A percentile compares a stretch with the other conserved stretches of the same genome.
Evolutionary conservation across 2,888 invertebrate genomes (phyloP).

Genomic region (Heliconius ismenius): DNA sequence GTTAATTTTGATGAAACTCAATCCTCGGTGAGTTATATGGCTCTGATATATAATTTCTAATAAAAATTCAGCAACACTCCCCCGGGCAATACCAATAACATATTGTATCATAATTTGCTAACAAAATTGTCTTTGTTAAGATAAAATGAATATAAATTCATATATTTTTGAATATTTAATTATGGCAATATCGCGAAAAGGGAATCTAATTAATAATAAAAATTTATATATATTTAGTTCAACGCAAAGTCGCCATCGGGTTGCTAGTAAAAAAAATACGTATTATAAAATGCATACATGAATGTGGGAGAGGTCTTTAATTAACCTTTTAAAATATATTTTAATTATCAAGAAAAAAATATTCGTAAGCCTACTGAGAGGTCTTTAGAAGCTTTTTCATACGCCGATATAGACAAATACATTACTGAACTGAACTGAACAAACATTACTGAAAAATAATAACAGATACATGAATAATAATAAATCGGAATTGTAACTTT

Average conservation of each 20-base stretch:
- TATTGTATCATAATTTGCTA: constrained; percentile 16
- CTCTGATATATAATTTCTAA: constrained; percentile 34
- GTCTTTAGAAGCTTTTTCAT: not conserved
- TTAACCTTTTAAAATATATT: constrained; percentile 1
- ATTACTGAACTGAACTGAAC: no score
- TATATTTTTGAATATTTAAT: no score
- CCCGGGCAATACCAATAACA: constrained; percentile 18
- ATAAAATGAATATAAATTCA: not conserved
- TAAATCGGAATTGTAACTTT: not conserved
- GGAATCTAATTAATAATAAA: no score
- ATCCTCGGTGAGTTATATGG: constrained; percentile 19
- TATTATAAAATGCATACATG: not conserved
- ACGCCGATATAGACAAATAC: not conserved
- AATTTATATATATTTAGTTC: not conserved
- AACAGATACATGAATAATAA: not conserved
- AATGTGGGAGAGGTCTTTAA: not conserved
- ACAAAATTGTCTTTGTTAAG: constrained; percentile 14
- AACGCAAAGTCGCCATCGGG: not conserved
- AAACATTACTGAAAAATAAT: not conserved
- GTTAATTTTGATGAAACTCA: not conserved
- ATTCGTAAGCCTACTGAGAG: not conserved
- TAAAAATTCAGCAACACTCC: constrained; percentile 38
- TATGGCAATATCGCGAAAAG: no score
- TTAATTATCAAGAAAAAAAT: not conserved
- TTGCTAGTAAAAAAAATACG: not conserved